Evolutionary conservation across 2,113 vertebrate species (phyloP).

Genomic region (Chascanopsetta lugubris): DNA sequence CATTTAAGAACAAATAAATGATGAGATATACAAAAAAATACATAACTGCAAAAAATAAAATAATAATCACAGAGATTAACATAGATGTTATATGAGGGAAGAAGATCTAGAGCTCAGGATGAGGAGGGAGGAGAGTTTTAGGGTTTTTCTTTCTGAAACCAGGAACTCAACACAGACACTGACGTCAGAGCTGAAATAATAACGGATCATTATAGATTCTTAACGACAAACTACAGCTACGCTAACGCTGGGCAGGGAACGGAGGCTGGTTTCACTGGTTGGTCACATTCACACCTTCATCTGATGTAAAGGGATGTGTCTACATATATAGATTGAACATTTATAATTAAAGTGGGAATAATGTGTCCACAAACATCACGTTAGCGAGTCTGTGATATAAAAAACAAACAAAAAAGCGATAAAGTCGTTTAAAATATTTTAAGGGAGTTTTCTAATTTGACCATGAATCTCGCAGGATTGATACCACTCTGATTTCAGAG

Average conservation of each 20-base stretch:
- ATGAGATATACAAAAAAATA: slow-evolving; percentile 72
- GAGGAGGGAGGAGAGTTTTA: slow-evolving; percentile 18
- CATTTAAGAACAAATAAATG: slow-evolving; percentile 58
- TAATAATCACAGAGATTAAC: slow-evolving; percentile 35
- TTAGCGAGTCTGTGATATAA: background rate
- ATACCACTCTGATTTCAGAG: background rate
- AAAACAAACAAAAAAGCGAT: no score
- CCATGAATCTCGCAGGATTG: background rate
- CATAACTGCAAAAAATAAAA: slow-evolving; percentile 47
- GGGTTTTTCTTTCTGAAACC: slow-evolving; percentile 24
- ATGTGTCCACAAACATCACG: background rate
- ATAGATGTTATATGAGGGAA: slow-evolving; percentile 26
- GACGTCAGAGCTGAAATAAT: slow-evolving; percentile 62
- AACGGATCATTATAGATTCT: slow-evolving; percentile 63
- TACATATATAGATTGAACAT: background rate
- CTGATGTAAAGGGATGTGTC: slow-evolving; percentile 5
- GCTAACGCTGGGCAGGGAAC: slow-evolving; percentile 26
- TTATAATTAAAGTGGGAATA: background rate
- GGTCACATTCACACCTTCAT: slow-evolving; percentile 50
- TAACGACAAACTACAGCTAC: slow-evolving; percentile 69
- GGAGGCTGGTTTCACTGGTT: slow-evolving; percentile 17
- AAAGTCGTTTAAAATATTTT: no score
- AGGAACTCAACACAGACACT: slow-evolving; percentile 54
- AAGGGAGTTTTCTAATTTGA: no score
- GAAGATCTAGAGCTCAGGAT: slow-evolving; percentile 41